Evolutionary conservation across 2,888 invertebrate species (phyloP).

Genomic region (Creontiades dilutus): DNA sequence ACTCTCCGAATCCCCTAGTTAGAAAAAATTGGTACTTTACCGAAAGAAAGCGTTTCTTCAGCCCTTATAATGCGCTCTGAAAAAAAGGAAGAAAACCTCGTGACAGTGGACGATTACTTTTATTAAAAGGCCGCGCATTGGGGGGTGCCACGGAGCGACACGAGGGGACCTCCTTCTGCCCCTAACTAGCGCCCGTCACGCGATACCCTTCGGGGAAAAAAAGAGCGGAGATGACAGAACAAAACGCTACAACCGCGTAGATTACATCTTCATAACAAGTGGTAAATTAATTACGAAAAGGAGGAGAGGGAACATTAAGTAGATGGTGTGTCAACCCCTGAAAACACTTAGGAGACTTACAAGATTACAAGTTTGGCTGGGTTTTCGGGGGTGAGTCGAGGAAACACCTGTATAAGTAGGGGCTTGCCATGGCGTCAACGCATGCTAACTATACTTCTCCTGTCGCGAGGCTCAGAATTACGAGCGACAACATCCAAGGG

Average conservation of each 20-base stretch:
- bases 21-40: background rate
- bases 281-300: conserved; percentile 67
- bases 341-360: conserved; percentile 24
- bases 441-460: conserved; percentile 41
- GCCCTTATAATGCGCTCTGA: background rate
- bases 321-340: conserved; percentile 62
- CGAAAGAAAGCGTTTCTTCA: conserved; percentile 9
- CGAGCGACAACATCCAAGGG: background rate
- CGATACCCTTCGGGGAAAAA: conserved; percentile 4
- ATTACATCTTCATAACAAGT: conserved; percentile 72
- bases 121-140: conserved; percentile 66
- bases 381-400: background rate
- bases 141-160: conserved; percentile 67
- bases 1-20: background rate
- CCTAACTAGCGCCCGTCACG: conserved; percentile 54
- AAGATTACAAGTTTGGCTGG: conserved; percentile 55
- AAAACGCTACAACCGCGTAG: conserved; percentile 63
- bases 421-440: conserved; percentile 30
- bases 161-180: conserved; percentile 40
- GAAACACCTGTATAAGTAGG: background rate
- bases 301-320: conserved; percentile 30
- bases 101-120: conserved; percentile 72
- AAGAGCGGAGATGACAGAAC: conserved; percentile 66
- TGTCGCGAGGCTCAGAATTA: background rate
- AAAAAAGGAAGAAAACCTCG: conserved; percentile 59